These are phyloP conservation scores for Acleris sparsana DNA, from an alignment of 2,888 invertebrate genomes.

Conservation along the genomic window DNA sequence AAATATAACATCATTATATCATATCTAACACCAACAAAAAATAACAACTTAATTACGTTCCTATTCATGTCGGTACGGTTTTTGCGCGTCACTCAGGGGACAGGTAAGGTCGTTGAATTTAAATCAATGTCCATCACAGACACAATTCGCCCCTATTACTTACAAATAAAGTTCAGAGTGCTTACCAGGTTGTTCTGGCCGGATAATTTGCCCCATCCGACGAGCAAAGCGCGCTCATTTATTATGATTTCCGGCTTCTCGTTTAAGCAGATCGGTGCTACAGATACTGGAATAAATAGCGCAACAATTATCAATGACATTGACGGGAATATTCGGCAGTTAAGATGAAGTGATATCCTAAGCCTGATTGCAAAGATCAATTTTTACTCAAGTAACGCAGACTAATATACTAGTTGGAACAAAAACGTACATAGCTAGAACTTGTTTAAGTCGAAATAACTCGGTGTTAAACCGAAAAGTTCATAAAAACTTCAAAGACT, in stretches of 20 bases:
- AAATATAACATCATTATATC: no score
- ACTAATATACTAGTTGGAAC: no score
- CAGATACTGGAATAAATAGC: constrained; percentile 86
- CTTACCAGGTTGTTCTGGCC: constrained; percentile 77
- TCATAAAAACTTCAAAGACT: no score
- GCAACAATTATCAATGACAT: constrained; percentile 40
- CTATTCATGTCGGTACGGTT: constrained; percentile 11
- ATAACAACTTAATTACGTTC: background rate
- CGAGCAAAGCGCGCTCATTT: constrained; percentile 83
- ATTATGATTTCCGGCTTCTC: constrained; percentile 88
- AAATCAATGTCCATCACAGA: constrained; percentile 32
- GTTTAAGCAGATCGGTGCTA: constrained; percentile 89
- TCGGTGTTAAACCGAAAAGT: no score
- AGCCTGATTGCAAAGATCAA: background rate
- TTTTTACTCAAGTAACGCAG: background rate
- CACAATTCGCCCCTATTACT: constrained; percentile 4
- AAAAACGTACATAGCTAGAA: no score
- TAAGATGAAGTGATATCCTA: constrained; percentile 4
- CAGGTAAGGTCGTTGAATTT: constrained; percentile 30
- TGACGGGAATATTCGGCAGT: constrained; percentile 28
- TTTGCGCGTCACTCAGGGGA: constrained; percentile 21
- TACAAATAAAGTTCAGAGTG: constrained; percentile 5
- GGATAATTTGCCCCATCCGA: constrained; percentile 90
- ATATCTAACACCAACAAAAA: no score
- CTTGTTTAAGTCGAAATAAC: no score